Evolutionary conservation across 2,888 invertebrate species (phyloP).

Genomic region (Phyllotreta cruciferae): DNA sequence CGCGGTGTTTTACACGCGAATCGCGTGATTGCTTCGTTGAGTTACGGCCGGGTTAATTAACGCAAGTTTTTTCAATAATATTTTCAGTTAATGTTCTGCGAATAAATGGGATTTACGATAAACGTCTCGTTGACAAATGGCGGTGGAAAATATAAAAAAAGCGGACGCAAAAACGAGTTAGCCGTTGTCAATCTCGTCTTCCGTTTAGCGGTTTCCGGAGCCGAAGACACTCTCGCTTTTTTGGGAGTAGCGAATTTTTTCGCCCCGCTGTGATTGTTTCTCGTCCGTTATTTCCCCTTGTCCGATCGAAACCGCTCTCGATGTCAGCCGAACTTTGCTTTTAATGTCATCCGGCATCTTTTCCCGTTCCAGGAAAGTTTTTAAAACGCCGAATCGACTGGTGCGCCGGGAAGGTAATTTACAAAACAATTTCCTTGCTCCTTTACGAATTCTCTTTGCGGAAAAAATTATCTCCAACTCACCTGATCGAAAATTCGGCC

Average conservation of each 20-base stretch:
- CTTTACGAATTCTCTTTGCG: too few species aligned
- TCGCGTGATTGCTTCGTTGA: slow-evolving; percentile 22
- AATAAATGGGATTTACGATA: too few species aligned
- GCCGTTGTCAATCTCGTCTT: slow-evolving; percentile 46
- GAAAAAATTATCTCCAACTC: too few species aligned
- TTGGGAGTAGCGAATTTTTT: slow-evolving; percentile 1
- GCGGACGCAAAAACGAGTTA: slow-evolving; percentile 25
- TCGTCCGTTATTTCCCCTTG: slow-evolving; percentile 18
- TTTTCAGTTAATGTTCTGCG: too few species aligned
- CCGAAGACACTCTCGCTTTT: slow-evolving; percentile 44
- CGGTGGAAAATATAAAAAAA: slow-evolving; percentile 20
- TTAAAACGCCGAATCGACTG: slow-evolving; percentile 9
- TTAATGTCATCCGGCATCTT: slow-evolving; percentile 46
- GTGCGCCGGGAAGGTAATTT: too few species aligned
- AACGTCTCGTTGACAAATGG: slow-evolving; percentile 37
- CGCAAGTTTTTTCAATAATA: too few species aligned
- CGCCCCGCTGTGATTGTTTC: slow-evolving; percentile 32
- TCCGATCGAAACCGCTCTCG: slow-evolving; percentile 44
- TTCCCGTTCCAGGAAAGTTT: slow-evolving; percentile 37
- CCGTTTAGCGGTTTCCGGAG: slow-evolving; percentile 49
- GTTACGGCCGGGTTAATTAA: neutral
- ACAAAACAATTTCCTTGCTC: too few species aligned
- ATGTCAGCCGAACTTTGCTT: slow-evolving; percentile 53
- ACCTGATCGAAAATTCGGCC: too few species aligned
- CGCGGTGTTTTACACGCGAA: slow-evolving; percentile 27